Base-by-base conservation (phyloP, 2,797 vertebrate species). In the Anomalospiza imberbis region DNA sequence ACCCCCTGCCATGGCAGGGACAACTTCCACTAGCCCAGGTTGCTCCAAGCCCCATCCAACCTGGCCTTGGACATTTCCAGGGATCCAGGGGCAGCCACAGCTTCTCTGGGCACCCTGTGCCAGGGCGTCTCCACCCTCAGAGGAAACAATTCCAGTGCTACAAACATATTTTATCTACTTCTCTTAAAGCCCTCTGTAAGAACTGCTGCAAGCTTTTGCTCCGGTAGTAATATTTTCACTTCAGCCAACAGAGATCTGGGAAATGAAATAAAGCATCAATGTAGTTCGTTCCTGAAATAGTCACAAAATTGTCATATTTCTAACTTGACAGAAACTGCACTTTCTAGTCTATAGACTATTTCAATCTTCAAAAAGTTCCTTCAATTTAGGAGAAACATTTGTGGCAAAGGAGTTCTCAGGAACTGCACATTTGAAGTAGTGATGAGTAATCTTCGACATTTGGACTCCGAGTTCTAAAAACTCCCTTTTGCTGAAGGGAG, bases 11-110 rank as follows among this genome's bases (percentile, higher is more conserved):
- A 18, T 18, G 14, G 3, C 20, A 40, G 29, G 31, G 65, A 70
- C 34, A 62, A 2, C 9, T 70, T 9, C 25, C 48, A 34, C 8
- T 14, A 0, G 0, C 20, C 63, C 63, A 40, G 65, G 3, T 0
- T 47, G 48, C 31, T 54, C 21, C 20, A 54, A 77, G 10, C 25
- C 20, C 17, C 0, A 0, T 55, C 17, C 31, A 86, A 0, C 8
- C 48, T 77, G 57, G 17, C 25, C 34, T 31, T 15, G 57, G 42
- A 5, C 48, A 36, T 7, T 34, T 0, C 14, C 65, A 77, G 63
- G 38, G 24, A 53, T 67, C 38, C 82, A 67, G 63, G 83, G 34
- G 34, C 48, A 62, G 50, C 57, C 65, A 48, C 57, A 55, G 34
- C 42, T 70, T 7, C 42, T 55, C 21, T 48, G 40, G 29, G 55